These are phyloP conservation scores for Rhamnusium bicolor DNA, from an alignment of 2,888 invertebrate species.

Conservation along the genomic window DNA sequence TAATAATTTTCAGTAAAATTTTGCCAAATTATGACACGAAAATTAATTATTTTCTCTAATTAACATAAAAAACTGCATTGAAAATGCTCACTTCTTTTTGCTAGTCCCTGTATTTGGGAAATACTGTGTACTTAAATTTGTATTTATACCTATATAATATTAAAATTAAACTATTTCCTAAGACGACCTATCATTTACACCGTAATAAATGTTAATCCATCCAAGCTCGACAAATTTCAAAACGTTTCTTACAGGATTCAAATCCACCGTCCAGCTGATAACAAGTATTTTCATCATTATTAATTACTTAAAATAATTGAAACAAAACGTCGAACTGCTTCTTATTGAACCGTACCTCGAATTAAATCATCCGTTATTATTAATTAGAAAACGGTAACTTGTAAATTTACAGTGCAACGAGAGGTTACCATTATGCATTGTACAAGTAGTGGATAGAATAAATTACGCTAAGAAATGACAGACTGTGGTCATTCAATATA, in stretches of 20 bases:
- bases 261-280: not conserved
- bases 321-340: constrained; percentile 19
- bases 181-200: not conserved
- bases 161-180: not conserved
- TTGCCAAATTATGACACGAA: too few species aligned
- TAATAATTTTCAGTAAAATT: too few species aligned
- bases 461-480: not conserved
- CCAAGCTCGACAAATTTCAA: not conserved
- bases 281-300: not conserved
- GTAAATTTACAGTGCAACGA: constrained; percentile 14
- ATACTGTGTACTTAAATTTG: too few species aligned
- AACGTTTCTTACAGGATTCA: not conserved
- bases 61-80: too few species aligned
- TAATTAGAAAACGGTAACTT: constrained; percentile 29
- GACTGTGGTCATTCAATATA: not conserved
- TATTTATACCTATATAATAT: not conserved
- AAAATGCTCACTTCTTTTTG: too few species aligned
- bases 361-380: constrained; percentile 31
- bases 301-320: not conserved
- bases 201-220: not conserved
- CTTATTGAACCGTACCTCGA: constrained; percentile 22
- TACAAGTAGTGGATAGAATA: constrained; percentile 1
- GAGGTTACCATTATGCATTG: constrained; percentile 23
- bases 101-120: too few species aligned
- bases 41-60: too few species aligned